phyloP scores from a whole-genome alignment of 1,140 invertebrate genomes.

The Trichonephila inaurata region DNA sequence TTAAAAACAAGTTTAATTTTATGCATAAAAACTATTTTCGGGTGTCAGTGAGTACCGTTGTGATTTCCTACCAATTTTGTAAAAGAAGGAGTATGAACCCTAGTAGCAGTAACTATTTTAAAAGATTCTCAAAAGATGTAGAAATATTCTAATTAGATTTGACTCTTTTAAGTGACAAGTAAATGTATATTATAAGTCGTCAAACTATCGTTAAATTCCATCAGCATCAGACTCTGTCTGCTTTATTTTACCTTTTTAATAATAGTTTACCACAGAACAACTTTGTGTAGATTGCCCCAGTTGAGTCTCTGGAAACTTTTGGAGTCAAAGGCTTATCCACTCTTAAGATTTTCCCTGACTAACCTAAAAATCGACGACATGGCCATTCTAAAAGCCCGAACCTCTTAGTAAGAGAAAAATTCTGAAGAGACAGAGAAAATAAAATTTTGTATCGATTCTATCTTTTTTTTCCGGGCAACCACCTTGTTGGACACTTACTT shows the following conservation, averaged over 20 bases:
- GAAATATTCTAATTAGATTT: neutral
- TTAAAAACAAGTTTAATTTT: too few species aligned
- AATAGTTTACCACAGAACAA: neutral
- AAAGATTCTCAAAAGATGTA: neutral
- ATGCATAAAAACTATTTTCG: too few species aligned
- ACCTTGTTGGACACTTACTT: constrained; percentile 63
- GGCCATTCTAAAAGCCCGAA: neutral
- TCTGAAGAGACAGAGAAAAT: neutral
- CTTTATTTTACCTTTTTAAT: neutral
- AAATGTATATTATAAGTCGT: neutral
- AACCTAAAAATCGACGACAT: constrained; percentile 35
- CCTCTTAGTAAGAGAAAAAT: constrained; percentile 24
- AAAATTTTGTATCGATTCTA: constrained; percentile 54
- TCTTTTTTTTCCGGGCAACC: constrained; percentile 31
- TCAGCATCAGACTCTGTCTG: neutral
- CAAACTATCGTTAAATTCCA: neutral
- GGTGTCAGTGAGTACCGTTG: too few species aligned
- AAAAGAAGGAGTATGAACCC: too few species aligned
- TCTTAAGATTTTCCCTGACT: neutral
- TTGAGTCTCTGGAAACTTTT: too few species aligned
- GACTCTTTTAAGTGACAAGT: neutral
- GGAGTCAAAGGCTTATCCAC: neutral
- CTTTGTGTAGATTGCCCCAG: constrained; percentile 23
- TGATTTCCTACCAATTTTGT: too few species aligned
- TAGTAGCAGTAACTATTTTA: too few species aligned